These are phyloP conservation scores for Drosophila nigromelanica DNA, from an alignment of 1,140 invertebrate species.

Conservation along the genomic window DNA sequence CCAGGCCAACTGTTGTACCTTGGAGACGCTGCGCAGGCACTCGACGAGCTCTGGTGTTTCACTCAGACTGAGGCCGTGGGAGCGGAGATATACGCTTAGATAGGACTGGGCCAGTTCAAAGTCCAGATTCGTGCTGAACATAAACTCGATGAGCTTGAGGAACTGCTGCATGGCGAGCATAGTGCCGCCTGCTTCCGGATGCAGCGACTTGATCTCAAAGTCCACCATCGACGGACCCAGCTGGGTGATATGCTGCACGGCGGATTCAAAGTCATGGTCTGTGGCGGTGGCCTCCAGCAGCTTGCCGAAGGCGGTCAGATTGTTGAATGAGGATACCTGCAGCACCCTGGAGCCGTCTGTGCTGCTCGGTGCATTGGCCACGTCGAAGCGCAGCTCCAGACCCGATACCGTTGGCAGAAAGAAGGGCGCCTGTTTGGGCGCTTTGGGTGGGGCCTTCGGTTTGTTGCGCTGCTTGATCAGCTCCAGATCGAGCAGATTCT, in stretches of 20 bases:
- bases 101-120: slow-evolving; percentile 97
- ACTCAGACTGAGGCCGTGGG: slow-evolving; percentile 89
- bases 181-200: slow-evolving; percentile 89
- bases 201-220: slow-evolving; percentile 93
- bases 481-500: slow-evolving; percentile 96
- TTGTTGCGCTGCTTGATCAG: slow-evolving; percentile 96
- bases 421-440: slow-evolving; percentile 95
- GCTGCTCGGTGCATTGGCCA: slow-evolving; percentile 84
- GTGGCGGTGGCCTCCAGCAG: slow-evolving; percentile 84
- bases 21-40: slow-evolving; percentile 86
- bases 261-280: slow-evolving; percentile 84
- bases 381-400: slow-evolving; percentile 92
- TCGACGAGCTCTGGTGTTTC: slow-evolving; percentile 86
- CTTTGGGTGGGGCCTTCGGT: slow-evolving; percentile 92
- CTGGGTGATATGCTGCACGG: slow-evolving; percentile 91
- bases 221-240: slow-evolving; percentile 94
- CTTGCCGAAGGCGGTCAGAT: slow-evolving; percentile 88
- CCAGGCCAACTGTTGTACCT: slow-evolving; percentile 88
- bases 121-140: slow-evolving; percentile 91
- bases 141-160: slow-evolving; percentile 89
- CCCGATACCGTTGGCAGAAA: slow-evolving; percentile 96
- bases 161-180: slow-evolving; percentile 90
- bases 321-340: slow-evolving; percentile 86
- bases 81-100: slow-evolving; percentile 95
- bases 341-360: slow-evolving; percentile 85